Percentiles rank a stretch among this genome's conserved stretches.
Evolutionary conservation across 1,140 invertebrate genomes (phyloP).

Genomic region (Heliconius congener): DNA sequence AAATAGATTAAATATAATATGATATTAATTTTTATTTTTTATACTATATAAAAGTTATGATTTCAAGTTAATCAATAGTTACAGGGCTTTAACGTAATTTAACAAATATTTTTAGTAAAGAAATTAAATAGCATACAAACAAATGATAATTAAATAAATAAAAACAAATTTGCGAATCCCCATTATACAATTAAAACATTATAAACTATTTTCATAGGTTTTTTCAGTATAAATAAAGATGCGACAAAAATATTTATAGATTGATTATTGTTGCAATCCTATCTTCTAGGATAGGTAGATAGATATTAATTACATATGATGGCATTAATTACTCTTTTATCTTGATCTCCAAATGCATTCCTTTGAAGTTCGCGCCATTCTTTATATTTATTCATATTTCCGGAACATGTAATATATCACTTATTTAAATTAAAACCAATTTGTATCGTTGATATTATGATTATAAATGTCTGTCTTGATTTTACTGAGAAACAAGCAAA

Average conservation of each 20-base stretch:
- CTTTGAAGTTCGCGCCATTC: constrained; percentile 30
- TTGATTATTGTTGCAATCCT: neutral
- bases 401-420: constrained; percentile 21
- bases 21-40: too few species aligned
- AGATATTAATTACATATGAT: neutral
- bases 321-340: constrained; percentile 26
- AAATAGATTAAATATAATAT: neutral
- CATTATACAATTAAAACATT: too few species aligned
- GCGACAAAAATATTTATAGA: neutral
- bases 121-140: too few species aligned
- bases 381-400: constrained; percentile 17
- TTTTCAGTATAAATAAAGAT: neutral
- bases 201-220: neutral
- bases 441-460: constrained; percentile 26
- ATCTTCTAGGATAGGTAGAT: neutral
- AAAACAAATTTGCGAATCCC: too few species aligned
- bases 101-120: too few species aligned
- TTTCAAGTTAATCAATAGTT: too few species aligned
- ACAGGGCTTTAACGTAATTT: too few species aligned
- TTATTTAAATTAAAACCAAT: constrained; percentile 29
- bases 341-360: constrained; percentile 28
- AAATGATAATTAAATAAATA: too few species aligned
- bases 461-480: constrained; percentile 24
- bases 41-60: too few species aligned
- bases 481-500: constrained; percentile 17